Evolutionary conservation across 2,113 vertebrate genomes (phyloP).

Genomic region (Rhynchomys soricoides): DNA sequence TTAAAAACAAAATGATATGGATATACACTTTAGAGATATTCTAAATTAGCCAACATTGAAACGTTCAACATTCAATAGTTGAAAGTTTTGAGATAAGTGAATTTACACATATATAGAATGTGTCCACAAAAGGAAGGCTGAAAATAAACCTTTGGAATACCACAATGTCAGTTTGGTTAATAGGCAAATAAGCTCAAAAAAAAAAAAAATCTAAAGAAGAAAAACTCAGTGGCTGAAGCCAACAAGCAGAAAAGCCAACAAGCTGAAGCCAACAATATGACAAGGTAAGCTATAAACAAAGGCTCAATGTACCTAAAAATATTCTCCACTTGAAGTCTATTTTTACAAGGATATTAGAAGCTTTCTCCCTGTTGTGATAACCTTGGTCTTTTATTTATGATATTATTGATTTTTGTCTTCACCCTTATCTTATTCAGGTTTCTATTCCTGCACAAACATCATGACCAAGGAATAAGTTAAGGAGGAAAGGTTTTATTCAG

Average conservation of each 20-base stretch:
- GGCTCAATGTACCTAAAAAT: not conserved
- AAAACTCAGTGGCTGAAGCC: not conserved
- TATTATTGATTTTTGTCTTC: constrained; percentile 45
- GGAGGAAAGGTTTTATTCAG: too few species aligned
- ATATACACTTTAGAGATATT: not conserved
- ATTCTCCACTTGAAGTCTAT: not conserved
- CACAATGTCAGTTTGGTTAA: not conserved
- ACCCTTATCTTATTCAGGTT: not conserved
- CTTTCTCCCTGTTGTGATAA: not conserved
- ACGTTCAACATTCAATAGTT: not conserved
- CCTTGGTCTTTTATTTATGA: constrained; percentile 27
- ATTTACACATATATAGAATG: not conserved
- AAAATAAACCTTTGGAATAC: not conserved
- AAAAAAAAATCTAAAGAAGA: not conserved
- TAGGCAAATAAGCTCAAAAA: not conserved
- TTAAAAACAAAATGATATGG: not conserved
- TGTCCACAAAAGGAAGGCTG: not conserved
- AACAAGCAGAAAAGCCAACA: too few species aligned
- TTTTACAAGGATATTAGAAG: not conserved
- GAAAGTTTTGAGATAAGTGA: not conserved
- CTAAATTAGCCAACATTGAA: not conserved
- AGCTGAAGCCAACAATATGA: not conserved
- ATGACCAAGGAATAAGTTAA: too few species aligned
- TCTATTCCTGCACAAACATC: too few species aligned
- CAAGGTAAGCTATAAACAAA: not conserved